phyloP scores from a whole-genome alignment of 35 echinoderm and acorn worm genomes.

The Acanthaster planci region DNA sequence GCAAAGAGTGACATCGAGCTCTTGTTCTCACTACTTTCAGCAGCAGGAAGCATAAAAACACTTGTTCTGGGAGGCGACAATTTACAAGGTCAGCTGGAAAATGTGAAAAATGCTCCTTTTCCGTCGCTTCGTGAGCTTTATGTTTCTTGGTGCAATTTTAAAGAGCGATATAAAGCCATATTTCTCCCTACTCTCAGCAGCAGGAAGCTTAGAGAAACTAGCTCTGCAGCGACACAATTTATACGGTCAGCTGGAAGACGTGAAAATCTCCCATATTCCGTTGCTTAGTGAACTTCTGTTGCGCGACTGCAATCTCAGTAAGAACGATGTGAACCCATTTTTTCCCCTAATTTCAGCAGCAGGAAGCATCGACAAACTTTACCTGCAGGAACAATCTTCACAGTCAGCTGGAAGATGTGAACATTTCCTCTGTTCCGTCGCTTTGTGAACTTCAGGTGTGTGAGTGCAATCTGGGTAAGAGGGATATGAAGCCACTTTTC shows the following conservation, averaged over 20 bases:
- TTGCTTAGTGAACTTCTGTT: not conserved
- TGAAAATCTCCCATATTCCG: not conserved
- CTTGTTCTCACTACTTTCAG: not conserved
- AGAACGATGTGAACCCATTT: not conserved
- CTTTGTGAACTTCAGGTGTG: no score
- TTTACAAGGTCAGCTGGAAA: not conserved
- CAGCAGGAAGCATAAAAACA: not conserved
- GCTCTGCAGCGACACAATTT: no score
- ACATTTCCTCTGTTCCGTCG: not conserved
- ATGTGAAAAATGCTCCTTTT: no score
- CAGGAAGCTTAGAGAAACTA: no score
- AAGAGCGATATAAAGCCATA: no score
- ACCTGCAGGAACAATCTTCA: not conserved
- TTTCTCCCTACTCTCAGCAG: no score
- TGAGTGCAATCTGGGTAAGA: no score
- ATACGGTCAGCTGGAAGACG: not conserved
- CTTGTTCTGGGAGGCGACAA: not conserved
- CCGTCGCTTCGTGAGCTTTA: no score
- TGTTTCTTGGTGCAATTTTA: no score
- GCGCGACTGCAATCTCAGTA: not conserved
- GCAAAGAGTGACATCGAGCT: not conserved
- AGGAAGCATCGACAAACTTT: not conserved
- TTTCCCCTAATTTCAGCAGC: not conserved
- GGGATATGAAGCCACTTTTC: no score
- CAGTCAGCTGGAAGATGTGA: not conserved